Evolutionary conservation across 2,113 vertebrate species (phyloP).

Genomic region (Cryptoleucopteryx plumbea): DNA sequence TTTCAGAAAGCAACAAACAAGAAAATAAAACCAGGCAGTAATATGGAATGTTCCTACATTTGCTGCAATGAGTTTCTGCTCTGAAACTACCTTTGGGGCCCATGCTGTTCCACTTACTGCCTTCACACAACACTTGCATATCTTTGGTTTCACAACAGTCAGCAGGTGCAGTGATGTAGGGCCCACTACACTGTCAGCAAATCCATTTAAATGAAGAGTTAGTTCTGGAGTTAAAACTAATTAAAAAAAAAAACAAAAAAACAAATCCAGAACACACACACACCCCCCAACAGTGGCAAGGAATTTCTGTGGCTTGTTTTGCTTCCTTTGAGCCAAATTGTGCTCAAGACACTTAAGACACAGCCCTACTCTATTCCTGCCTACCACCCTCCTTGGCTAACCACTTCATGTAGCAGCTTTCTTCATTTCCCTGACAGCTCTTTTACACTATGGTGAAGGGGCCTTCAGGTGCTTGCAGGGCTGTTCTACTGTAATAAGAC

Average conservation of each 20-base stretch:
- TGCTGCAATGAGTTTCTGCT: neutral
- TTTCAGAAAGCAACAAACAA: neutral
- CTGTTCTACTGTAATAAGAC: neutral
- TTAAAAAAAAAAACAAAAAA: too few species aligned
- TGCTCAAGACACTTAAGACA: neutral
- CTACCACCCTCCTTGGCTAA: neutral
- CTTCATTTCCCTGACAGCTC: neutral
- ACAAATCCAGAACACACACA: neutral
- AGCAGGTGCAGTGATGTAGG: neutral
- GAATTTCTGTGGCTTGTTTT: neutral
- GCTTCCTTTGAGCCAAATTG: neutral
- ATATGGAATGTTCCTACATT: neutral
- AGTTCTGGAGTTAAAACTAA: neutral
- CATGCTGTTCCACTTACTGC: neutral
- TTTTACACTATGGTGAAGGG: rapidly evolving
- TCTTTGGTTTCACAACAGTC: neutral
- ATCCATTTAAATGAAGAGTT: neutral
- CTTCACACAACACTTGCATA: neutral
- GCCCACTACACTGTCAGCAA: neutral
- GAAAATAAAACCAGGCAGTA: neutral
- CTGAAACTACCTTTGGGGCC: neutral
- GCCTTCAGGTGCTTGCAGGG: neutral
- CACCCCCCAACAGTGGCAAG: neutral
- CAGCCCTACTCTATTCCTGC: neutral
- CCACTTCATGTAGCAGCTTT: neutral